Evolutionary conservation across 2,888 invertebrate species (phyloP).

Genomic region (Rhagonycha lutea): DNA sequence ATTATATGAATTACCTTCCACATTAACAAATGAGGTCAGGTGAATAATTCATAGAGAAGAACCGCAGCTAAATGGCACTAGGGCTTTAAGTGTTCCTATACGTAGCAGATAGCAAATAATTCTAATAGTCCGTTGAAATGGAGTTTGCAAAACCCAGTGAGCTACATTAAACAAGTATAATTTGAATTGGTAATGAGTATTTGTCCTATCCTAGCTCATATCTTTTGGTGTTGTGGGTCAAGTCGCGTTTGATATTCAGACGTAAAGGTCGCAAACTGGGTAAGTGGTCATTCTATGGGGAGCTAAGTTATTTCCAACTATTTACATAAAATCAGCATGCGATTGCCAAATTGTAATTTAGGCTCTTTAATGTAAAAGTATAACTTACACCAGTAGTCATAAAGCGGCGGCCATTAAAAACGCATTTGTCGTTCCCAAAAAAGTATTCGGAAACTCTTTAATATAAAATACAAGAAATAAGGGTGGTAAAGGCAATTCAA

Average conservation of each 20-base stretch:
- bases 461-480: not conserved
- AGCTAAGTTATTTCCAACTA: constrained; percentile 25
- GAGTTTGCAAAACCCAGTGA: constrained; percentile 26
- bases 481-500: constrained; percentile 32
- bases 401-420: constrained; percentile 22
- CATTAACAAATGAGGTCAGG: not conserved
- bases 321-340: constrained; percentile 30
- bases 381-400: not conserved
- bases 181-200: constrained; percentile 42
- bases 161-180: constrained; percentile 37
- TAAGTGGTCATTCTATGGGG: constrained; percentile 21
- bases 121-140: constrained; percentile 6
- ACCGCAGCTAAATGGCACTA: not conserved
- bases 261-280: constrained; percentile 31
- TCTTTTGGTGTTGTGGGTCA: constrained; percentile 40
- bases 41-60: not conserved
- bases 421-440: constrained; percentile 15
- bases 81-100: not conserved
- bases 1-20: not conserved
- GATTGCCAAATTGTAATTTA: constrained; percentile 23
- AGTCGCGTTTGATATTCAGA: constrained; percentile 38
- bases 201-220: constrained; percentile 34
- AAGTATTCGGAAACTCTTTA: not conserved
- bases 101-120: not conserved
- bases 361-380: constrained; percentile 18